Conservation (phyloP, 2,888 invertebrate genomes). For the Ennomos fuscantarius region DNA sequence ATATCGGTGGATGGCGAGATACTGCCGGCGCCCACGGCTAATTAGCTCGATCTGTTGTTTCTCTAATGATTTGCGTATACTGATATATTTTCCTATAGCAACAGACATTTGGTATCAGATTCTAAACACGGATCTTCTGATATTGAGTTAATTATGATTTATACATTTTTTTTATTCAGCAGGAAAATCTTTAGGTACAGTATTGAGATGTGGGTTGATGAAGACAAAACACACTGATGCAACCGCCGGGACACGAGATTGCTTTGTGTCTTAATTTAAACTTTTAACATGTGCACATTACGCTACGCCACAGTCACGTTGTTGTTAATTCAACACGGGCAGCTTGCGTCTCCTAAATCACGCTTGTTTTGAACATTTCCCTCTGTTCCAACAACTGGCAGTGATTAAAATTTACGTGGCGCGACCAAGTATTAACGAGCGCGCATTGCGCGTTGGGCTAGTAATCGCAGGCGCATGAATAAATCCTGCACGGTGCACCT, state of each 20-base stretch:
- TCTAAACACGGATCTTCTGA: not conserved
- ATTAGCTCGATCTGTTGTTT: conserved; percentile 60
- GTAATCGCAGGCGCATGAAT: conserved; percentile 73
- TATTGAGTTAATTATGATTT: too few relatives aligned
- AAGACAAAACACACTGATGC: conserved; percentile 18
- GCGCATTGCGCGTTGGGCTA: conserved; percentile 71
- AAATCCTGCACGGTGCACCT: conserved; percentile 83
- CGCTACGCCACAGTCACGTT: conserved; percentile 32
- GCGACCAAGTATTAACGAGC: conserved; percentile 83
- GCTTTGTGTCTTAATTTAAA: conserved; percentile 36
- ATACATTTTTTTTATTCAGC: not conserved
- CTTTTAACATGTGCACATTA: conserved; percentile 36
- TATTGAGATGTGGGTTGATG: conserved; percentile 7
- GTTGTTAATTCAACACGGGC: conserved; percentile 60
- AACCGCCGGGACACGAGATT: conserved; percentile 17
- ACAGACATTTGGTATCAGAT: conserved; percentile 12
- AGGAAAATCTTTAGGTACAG: not conserved
- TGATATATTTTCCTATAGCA: conserved; percentile 12
- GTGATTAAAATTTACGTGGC: conserved; percentile 84
- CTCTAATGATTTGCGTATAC: conserved; percentile 34
- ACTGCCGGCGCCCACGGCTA: conserved; percentile 66
- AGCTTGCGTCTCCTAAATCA: conserved; percentile 77
- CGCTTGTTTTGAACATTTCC: conserved; percentile 79
- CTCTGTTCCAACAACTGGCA: conserved; percentile 80
- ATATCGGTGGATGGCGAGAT: conserved; percentile 63